Base-by-base conservation (phyloP, 2,113 vertebrate species). In the Festucalex cinctus region DNA sequence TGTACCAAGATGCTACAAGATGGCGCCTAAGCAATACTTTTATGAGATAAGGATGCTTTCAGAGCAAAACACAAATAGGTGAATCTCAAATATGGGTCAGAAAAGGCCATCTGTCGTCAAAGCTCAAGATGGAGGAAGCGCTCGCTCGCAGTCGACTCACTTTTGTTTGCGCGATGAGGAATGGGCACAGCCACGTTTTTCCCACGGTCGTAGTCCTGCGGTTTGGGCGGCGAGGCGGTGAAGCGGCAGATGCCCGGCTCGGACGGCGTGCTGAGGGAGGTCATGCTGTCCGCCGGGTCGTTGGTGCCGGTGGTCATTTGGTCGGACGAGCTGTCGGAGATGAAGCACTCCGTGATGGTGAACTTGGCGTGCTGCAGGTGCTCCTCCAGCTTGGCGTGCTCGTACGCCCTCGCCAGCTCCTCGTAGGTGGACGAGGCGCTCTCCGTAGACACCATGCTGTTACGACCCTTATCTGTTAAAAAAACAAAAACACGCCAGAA, bases 391-490 rank as follows among this genome's bases (percentile, higher is more conserved):
- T 97, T 97, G 41, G 96, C 96, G 0, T 98, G 96, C 80, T 98
- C 96, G 0, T 98, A 98, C 70, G 96, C 96, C 0, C 95, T 91
- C 0, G 96, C 96, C 92, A 98, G 91, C 90, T 98, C 96, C 89
- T 98, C 96, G 0, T 98, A 98, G 26, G 96, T 98, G 39, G 96
- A 98, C 0, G 96, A 98, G 51, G 95, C 96, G 0, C 96, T 98
- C 90, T 98, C 96, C 0, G 95, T 99, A 0, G 97, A 99, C 80
- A 98, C 97, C 97, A 99, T 98, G 91, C 97, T 99, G 93, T 99
- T 98, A 13, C 97, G 91, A 0, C 97, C 97, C 88, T 99, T 99
- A 85, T 99, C 97, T 87, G 81, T 6, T 76, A 0, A 54, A 51
- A 0, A 10, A 3, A 24, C 0, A 22, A 1, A 28, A 28, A 43